Evolutionary conservation across 1,140 invertebrate species (phyloP).

Genomic region (Telenomus remus): DNA sequence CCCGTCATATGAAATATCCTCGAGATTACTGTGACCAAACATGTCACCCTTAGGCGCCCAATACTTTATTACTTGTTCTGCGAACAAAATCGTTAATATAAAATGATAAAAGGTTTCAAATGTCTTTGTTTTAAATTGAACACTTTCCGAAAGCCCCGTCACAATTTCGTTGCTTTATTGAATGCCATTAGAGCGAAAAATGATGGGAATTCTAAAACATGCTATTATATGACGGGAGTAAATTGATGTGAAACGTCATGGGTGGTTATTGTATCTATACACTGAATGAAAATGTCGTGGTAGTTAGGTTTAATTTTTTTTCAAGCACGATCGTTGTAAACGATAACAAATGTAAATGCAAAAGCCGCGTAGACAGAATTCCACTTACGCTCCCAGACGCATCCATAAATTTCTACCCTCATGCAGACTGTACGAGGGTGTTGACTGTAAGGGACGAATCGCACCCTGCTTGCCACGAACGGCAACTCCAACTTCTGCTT

Average conservation of each 20-base stretch:
- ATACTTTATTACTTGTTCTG: slow-evolving; percentile 80
- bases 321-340: too few species aligned
- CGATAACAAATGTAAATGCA: slow-evolving; percentile 55
- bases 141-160: too few species aligned
- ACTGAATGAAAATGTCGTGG: too few species aligned
- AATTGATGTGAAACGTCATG: too few species aligned
- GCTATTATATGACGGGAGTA: too few species aligned
- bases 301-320: too few species aligned
- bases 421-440: slow-evolving; percentile 94
- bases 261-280: too few species aligned
- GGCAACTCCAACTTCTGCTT: slow-evolving; percentile 87
- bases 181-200: too few species aligned
- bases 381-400: slow-evolving; percentile 87
- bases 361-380: slow-evolving; percentile 52
- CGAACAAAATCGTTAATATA: slow-evolving; percentile 28
- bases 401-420: slow-evolving; percentile 93
- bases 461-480: slow-evolving; percentile 89
- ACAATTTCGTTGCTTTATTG: too few species aligned
- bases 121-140: too few species aligned
- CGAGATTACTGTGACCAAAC: slow-evolving; percentile 82
- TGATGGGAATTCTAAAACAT: too few species aligned
- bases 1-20: slow-evolving; percentile 95
- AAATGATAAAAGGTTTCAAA: too few species aligned
- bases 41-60: slow-evolving; percentile 78
- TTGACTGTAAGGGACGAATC: slow-evolving; percentile 91